A percentile compares a stretch with the other conserved stretches of the same genome.
These are phyloP conservation scores for Diadumene lineata DNA, from an alignment of 92 coral and sea anemone species.

Conservation along the genomic window DNA sequence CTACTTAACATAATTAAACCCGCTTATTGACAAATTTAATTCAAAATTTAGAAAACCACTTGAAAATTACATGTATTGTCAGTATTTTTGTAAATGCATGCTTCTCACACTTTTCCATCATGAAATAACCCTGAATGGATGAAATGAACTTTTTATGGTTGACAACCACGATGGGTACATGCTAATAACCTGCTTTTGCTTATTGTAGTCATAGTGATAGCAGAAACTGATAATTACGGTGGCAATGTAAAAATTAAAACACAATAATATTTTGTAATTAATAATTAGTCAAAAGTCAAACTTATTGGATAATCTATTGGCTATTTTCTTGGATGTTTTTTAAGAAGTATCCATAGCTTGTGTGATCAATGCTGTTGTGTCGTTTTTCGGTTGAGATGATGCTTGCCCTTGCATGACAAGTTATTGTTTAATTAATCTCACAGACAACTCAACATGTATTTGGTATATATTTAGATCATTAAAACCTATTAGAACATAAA, in stretches of 20 bases:
- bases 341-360: too few species aligned
- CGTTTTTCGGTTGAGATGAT: neutral
- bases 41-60: too few species aligned
- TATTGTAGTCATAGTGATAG: neutral
- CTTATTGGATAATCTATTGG: too few species aligned
- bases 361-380: too few species aligned
- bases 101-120: too few species aligned
- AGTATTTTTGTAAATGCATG: too few species aligned
- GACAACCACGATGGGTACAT: slow-evolving; percentile 1
- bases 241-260: neutral
- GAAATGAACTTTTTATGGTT: neutral
- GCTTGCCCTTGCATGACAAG: neutral
- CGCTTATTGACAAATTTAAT: too few species aligned
- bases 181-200: slow-evolving; percentile 1
- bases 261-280: too few species aligned
- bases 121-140: neutral
- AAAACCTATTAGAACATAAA: neutral
- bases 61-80: too few species aligned
- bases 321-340: too few species aligned
- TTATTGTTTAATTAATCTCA: neutral
- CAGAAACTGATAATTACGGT: neutral
- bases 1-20: too few species aligned
- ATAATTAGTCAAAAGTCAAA: too few species aligned
- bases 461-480: neutral
- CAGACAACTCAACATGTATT: neutral